These are phyloP conservation scores for Caretta caretta DNA, from an alignment of 2,113 vertebrate species.

Conservation along the genomic window DNA sequence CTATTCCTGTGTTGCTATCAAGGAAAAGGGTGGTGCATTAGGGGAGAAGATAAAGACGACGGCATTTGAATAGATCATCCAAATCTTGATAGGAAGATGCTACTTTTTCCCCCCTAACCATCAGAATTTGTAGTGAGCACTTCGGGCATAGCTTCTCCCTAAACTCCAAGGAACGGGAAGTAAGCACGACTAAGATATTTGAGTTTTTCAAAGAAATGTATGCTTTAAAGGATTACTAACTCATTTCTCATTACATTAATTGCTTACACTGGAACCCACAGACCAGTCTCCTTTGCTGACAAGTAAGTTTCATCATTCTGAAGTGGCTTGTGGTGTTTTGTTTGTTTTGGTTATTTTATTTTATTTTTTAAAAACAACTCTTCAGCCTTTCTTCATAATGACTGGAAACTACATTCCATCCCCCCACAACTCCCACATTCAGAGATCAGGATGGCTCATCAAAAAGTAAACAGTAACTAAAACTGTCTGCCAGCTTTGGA, in stretches of 20 bases:
- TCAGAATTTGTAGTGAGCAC: background rate
- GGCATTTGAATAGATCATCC: background rate
- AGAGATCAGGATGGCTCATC: background rate
- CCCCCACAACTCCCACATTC: background rate
- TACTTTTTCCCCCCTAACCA: background rate
- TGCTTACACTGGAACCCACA: background rate
- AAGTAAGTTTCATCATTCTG: background rate
- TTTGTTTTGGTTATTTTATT: background rate
- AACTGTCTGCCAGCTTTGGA: background rate
- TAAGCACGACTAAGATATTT: background rate
- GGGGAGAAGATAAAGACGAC: background rate
- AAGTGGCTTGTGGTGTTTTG: background rate
- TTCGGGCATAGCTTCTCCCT: background rate
- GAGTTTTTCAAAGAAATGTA: background rate
- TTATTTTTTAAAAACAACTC: background rate
- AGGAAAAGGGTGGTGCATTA: background rate
- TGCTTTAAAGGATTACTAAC: background rate
- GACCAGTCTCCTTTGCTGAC: background rate
- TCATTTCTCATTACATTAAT: background rate
- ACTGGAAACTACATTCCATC: background rate
- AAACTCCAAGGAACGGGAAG: background rate
- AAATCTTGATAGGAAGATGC: background rate
- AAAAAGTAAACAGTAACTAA: background rate
- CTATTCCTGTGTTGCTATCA: background rate
- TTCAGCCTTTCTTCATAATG: background rate